These are phyloP conservation scores for Cryptus viduatorius DNA, from an alignment of 2,888 invertebrate species.

Conservation along the genomic window DNA sequence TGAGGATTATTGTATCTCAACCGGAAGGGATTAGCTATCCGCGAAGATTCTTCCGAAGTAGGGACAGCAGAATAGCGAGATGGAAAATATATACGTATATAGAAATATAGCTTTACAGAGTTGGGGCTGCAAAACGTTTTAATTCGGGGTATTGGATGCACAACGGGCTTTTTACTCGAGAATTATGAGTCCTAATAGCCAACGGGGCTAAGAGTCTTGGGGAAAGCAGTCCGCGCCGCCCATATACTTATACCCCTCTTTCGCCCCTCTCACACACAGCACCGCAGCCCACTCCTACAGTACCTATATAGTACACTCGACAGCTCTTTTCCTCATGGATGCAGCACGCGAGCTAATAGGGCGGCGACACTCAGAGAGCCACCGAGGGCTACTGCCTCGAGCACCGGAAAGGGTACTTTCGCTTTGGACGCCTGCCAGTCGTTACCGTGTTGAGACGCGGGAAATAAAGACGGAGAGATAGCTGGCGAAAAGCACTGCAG, in stretches of 20 bases:
- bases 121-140: neutral
- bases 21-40: neutral
- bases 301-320: neutral
- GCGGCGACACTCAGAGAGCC: conserved; percentile 71
- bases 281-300: neutral
- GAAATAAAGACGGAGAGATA: neutral
- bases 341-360: conserved; percentile 50
- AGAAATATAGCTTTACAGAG: neutral
- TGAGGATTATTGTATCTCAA: neutral
- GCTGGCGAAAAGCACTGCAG: neutral
- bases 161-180: conserved; percentile 25
- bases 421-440: conserved; percentile 73
- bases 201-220: conserved; percentile 22
- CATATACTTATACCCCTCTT: conserved; percentile 25
- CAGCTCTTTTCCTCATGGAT: neutral
- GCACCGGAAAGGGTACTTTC: conserved; percentile 70
- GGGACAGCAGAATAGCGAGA: neutral
- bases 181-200: conserved; percentile 54
- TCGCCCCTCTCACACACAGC: conserved; percentile 7
- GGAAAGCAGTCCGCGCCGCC: conserved; percentile 15
- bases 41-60: neutral
- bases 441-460: conserved; percentile 13
- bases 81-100: neutral
- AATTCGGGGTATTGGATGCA: conserved; percentile 40
- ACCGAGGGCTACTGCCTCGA: conserved; percentile 66